Base-by-base conservation (phyloP, 2,888 invertebrate species). In the Phyllotreta cruciferae region DNA sequence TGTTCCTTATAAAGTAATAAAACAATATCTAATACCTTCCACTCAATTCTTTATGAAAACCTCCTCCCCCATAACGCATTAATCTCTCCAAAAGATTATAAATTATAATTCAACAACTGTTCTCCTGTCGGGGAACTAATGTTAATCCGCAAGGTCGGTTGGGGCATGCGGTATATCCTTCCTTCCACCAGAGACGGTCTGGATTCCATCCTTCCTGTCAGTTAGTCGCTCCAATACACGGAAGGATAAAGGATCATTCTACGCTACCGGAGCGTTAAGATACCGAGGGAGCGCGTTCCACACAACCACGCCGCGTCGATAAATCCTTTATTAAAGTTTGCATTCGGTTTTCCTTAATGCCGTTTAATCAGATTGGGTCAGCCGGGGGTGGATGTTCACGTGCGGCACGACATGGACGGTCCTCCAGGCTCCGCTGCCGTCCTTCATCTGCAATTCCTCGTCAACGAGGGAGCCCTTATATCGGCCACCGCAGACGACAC, bases 401-500 rank as follows among this genome's bases (percentile, higher is more conserved):
- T 95, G 65, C 89, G 91, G 66, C 98, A 98, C 84, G 94, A 94
- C 77, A 79, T 82, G 76, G 83, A 80, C 52, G 81, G 80, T 38
- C 80, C 80, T 10, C 80, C 80, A 37, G 79, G 80, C 34, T 85
- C 86, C 67, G 86, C 88, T 71, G 91, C 94, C 55, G 94, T 99
- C 66, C 86, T 94, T 72, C 96, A 96, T 83, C 87, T 96, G 74
- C 89, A 92, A 80, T 99, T 99, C 85, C 87, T 98, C 74, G 86
- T 97, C 78, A 99, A 99, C 85, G 98, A 99, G 85, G 99, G 98
- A 61, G 94, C 94, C 62, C 86, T 99, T 71, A 90, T 99, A 73
- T 94, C 97, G 55, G 93, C 94, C 74, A 97, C 98, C 69, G 92
- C 95, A 8, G 98, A 99, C 83, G 97, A 98, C 83, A 92, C 91